Evolutionary conservation across 2,888 invertebrate species (phyloP), one percentile per base, ranked within the genome.

Genomic region (Drosophila nigricruria): DNA sequence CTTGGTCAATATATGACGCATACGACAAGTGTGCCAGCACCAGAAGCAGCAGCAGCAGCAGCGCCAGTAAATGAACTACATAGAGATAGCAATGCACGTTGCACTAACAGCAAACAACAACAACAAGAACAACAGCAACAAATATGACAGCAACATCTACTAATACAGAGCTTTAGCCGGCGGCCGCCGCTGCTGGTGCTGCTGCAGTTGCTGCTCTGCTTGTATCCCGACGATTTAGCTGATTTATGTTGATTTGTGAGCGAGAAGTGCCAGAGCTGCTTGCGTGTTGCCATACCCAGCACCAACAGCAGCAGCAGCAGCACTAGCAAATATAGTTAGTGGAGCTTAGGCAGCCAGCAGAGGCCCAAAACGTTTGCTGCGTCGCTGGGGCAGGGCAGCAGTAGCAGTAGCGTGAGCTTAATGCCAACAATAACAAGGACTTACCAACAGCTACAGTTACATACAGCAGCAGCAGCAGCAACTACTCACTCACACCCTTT

Each of bases 191-290:
- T 42, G 40, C 63, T 81, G 54, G 67, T 70, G 25, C 36, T 36
- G 8, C 2, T 53, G 63, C 71, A 59, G 34, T 68, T 62, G 58
- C 62, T 81, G 54, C 74, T 70, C 81, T 79, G 66, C 65, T 72
- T 78, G 85, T 85, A 79, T 79, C 64, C 79, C 79, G 82, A 79
- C 81, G 81, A 86, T 88, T 88, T 87, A 75, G 87, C 86, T 88
- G 88, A 88, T 88, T 89, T 86, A 89, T 89, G 88, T 82, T 81
- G 83, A 88, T 82, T 88, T 88, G 78, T 78, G 81, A 77, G 85
- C 83, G 70, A 81, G 68, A 77, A 87, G 63, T 43, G 73, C 30
- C 53, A 61, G 58, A 70, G 62, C 54, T 64, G 61, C 23, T 34
- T 43, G 57, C 56, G 56, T 56, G 54, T 32, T 42, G 56, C 34